Conservation (phyloP, 2,888 invertebrate species). For the Oegoconia quadripuncta region DNA sequence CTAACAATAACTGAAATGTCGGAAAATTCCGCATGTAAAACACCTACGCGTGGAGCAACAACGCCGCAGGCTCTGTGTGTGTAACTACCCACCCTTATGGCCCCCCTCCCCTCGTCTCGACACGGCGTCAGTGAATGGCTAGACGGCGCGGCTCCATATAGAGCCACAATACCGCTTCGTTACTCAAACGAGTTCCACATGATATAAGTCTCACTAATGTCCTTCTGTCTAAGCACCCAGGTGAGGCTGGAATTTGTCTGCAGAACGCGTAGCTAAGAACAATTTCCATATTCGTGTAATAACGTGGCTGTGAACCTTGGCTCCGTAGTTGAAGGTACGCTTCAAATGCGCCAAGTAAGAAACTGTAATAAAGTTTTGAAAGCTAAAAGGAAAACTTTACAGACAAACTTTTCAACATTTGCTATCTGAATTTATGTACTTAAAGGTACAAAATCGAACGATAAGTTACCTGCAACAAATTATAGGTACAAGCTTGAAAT, state of each 20-base stretch:
- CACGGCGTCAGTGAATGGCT: constrained; percentile 48
- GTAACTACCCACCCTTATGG: constrained; percentile 21
- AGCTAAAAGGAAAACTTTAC: too few species aligned
- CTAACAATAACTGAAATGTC: constrained; percentile 22
- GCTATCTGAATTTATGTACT: background rate
- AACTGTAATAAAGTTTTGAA: too few species aligned
- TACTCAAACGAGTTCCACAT: constrained; percentile 39
- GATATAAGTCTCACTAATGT: constrained; percentile 25
- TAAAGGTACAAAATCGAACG: background rate
- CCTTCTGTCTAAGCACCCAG: constrained; percentile 27
- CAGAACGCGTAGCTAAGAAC: background rate
- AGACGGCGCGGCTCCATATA: constrained; percentile 62
- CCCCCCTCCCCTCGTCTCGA: constrained; percentile 30
- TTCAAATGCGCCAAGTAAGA: too few species aligned
- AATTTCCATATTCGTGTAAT: background rate
- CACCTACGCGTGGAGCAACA: constrained; percentile 12
- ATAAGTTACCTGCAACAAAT: too few species aligned
- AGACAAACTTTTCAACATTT: background rate
- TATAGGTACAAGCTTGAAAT: too few species aligned
- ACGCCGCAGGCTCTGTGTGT: constrained; percentile 2
- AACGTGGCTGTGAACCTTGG: too few species aligned
- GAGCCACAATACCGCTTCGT: constrained; percentile 42
- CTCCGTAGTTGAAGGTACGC: too few species aligned
- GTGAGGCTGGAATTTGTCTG: background rate
- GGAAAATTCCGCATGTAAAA: constrained; percentile 25